Conservation (phyloP, 2,113 vertebrate genomes). For the Hippolais icterina region DNA sequence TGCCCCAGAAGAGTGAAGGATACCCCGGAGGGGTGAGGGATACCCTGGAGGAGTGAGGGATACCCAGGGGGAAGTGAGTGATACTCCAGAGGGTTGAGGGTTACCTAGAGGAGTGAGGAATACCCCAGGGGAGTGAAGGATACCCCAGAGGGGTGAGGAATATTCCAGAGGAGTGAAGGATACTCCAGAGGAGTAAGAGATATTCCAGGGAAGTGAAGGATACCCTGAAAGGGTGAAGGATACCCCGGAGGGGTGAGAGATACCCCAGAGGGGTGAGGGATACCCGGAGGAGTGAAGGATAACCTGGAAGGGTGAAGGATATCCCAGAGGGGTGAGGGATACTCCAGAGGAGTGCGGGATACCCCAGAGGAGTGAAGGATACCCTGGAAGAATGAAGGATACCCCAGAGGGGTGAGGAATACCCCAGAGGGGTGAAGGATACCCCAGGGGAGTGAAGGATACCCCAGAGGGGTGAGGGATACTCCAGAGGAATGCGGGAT, state of each 20-base stretch:
- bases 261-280: not conserved
- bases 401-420: too few relatives aligned
- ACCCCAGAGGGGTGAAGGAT: not conserved
- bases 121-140: not conserved
- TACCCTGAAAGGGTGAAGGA: fast-evolving
- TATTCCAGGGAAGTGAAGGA: fast-evolving
- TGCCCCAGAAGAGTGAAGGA: not conserved
- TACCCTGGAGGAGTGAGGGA: fast-evolving
- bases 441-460: not conserved
- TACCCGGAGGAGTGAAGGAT: not conserved
- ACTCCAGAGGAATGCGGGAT: too few relatives aligned
- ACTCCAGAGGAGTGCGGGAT: not conserved
- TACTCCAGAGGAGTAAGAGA: fast-evolving
- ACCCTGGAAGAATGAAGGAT: too few relatives aligned
- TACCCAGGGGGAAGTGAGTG: fast-evolving
- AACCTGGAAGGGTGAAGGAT: not conserved
- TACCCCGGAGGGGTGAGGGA: not conserved
- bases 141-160: fast-evolving
- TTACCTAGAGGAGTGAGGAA: not conserved
- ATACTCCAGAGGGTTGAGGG: fast-evolving
- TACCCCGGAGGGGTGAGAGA: not conserved
- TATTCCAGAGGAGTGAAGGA: fast-evolving
- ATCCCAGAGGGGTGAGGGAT: too few relatives aligned
- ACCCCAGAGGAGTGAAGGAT: not conserved
- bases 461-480: not conserved